Conservation (phyloP, 2,113 vertebrate species). For the Vidua chalybeata region DNA sequence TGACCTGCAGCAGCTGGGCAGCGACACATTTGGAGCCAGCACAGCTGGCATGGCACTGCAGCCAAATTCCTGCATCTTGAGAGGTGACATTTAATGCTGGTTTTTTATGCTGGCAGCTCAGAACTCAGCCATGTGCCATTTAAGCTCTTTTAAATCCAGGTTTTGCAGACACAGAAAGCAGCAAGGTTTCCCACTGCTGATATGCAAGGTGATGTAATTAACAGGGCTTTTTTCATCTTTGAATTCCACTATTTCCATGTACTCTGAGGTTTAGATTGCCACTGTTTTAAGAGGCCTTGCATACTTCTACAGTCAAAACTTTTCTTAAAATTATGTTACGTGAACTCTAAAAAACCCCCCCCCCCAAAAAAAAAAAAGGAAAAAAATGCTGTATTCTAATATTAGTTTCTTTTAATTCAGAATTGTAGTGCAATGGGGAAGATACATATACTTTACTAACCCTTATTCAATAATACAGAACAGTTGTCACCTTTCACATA, state of each 20-base stretch:
- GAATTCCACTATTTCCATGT: not conserved
- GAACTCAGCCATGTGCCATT: not conserved
- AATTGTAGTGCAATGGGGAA: not conserved
- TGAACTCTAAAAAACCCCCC: not conserved
- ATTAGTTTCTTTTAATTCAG: not conserved
- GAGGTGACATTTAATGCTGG: not conserved
- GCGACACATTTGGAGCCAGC: not conserved
- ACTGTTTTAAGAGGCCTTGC: not conserved
- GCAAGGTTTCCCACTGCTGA: not conserved
- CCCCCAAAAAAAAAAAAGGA: accelerated
- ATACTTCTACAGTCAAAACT: not conserved
- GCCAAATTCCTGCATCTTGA: not conserved
- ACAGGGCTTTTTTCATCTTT: not conserved
- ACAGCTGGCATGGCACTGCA: not conserved
- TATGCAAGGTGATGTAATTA: not conserved
- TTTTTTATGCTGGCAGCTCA: not conserved
- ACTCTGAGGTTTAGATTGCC: not conserved
- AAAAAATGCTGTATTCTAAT: not conserved
- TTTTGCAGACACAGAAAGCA: not conserved
- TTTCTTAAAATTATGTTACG: not conserved
- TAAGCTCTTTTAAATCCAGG: not conserved
- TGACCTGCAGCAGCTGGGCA: conserved; percentile 16
- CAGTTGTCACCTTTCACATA: not conserved
- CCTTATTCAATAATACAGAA: not conserved
- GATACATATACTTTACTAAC: not conserved